A percentile compares a stretch with the other conserved stretches of the same genome.
phyloP scores from a whole-genome alignment of 2,113 vertebrate species.

The Trichomycterus rosablanca region DNA sequence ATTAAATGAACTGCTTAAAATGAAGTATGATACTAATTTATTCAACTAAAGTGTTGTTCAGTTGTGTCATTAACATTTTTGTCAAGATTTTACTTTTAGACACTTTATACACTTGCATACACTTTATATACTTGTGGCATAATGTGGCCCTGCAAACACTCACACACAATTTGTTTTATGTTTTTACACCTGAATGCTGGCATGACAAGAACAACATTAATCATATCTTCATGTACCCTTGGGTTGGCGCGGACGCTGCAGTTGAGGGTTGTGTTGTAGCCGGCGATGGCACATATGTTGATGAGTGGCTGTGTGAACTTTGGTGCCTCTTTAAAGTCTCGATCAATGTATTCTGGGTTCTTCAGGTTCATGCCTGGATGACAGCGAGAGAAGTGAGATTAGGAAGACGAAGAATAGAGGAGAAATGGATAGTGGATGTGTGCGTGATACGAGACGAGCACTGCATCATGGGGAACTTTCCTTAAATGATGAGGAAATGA shows the following conservation, averaged over 20 bases:
- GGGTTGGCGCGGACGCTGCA: slow-evolving; percentile 94
- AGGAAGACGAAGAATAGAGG: slow-evolving; percentile 52
- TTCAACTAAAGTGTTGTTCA: no score
- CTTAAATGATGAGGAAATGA: slow-evolving; percentile 64
- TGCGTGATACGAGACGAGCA: slow-evolving; percentile 61
- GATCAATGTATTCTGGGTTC: slow-evolving; percentile 79
- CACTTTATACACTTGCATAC: no score
- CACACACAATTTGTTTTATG: no score
- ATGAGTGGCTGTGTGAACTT: slow-evolving; percentile 89
- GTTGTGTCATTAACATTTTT: no score
- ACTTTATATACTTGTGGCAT: no score
- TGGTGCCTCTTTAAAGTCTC: slow-evolving; percentile 84
- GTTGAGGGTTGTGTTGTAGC: slow-evolving; percentile 91
- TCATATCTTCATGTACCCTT: slow-evolving; percentile 81
- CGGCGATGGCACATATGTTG: slow-evolving; percentile 84
- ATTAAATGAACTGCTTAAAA: no score
- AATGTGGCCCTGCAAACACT: no score
- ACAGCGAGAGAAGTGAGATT: slow-evolving; percentile 57
- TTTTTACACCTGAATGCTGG: no score
- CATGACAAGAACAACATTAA: no score
- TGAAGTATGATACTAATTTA: no score
- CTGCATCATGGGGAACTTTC: slow-evolving; percentile 64
- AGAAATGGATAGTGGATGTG: slow-evolving; percentile 57
- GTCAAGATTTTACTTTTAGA: no score
- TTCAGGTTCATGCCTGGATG: slow-evolving; percentile 78